Evolutionary conservation across 2,888 invertebrate species (phyloP), one percentile per base, ranked within the genome.

Genomic region (Xylocampa areola): DNA sequence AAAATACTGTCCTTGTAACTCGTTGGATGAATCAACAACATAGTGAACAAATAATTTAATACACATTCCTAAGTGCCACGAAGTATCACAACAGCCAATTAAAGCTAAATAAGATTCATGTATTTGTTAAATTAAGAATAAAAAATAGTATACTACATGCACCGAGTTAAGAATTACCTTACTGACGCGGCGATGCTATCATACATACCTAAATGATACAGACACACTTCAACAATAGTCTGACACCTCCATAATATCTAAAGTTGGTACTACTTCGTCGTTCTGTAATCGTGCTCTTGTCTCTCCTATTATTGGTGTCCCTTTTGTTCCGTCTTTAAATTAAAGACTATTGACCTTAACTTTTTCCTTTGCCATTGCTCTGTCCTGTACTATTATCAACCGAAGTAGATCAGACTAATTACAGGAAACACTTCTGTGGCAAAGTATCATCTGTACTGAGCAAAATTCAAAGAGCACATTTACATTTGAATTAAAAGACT

Each of bases 301-400:
- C 83, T 80, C 73, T 85, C 76, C 84, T 85, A 88, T 88, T 88
- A 89, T 88, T 85, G 86, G 86, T 81, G 86, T 87, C 84, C 83
- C 84, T 84, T 90, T 91, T 89, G 87, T 88, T 80, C 85, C 63
- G 76, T 81, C 82, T 88, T 85, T 87, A 88, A 90, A 91, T 91
- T 90, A 91, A 88, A 91, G 88, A 87, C 84, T 86, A 84, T 86
- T 85, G 86, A 86, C 85, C 86, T 84, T 82, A 86, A 86, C 86
- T 87, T 90, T 76, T 86, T 86, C 83, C 82, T 82, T 78, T 81
- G 73, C 69, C 73, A 66, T 58, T 75, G 68, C 58, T 45, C 63
- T 60, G 65, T 64, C 47, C 63, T 57, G 68, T 78, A 73, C 80
- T 80, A 80, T 80, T 81, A 86, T 80, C 82, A 79, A 81, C 79